Conservation (phyloP, 2,113 vertebrate genomes). For the Ginglymostoma cirratum region DNA sequence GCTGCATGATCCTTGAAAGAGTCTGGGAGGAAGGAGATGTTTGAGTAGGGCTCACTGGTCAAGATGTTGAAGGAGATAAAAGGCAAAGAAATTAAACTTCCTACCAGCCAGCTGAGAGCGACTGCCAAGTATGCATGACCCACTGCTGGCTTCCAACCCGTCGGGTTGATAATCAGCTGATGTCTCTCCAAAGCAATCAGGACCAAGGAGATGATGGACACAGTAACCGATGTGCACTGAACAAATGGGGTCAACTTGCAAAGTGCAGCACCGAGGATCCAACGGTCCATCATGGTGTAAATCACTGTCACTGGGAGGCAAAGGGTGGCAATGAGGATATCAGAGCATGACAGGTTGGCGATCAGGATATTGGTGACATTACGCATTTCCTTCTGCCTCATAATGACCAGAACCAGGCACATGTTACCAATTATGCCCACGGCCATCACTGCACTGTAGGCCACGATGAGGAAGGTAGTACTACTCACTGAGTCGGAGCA, state of each 20-base stretch:
- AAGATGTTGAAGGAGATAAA: slow-evolving; percentile 61
- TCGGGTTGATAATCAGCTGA: slow-evolving; percentile 64
- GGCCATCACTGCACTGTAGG: slow-evolving; percentile 59
- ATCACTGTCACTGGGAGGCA: slow-evolving; percentile 64
- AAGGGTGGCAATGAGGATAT: slow-evolving; percentile 63
- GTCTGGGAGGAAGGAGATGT: slow-evolving; percentile 56
- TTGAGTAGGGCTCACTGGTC: slow-evolving; percentile 58
- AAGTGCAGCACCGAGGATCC: slow-evolving; percentile 60
- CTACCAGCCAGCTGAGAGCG: slow-evolving; percentile 55
- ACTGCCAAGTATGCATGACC: slow-evolving; percentile 62
- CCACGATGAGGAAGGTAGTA: slow-evolving; percentile 58
- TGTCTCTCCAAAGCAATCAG: slow-evolving; percentile 64
- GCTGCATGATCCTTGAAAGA: slow-evolving; percentile 55
- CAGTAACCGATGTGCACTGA: slow-evolving; percentile 61
- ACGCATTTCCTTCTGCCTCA: slow-evolving; percentile 57
- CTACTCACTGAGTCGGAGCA: slow-evolving; percentile 56
- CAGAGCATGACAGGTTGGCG: slow-evolving; percentile 63
- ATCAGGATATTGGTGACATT: slow-evolving; percentile 68
- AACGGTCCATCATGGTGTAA: slow-evolving; percentile 66
- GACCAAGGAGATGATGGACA: slow-evolving; percentile 61
- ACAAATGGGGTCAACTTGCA: slow-evolving; percentile 63
- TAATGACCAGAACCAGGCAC: slow-evolving; percentile 60
- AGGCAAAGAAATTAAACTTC: slow-evolving; percentile 59
- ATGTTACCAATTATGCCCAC: slow-evolving; percentile 61
- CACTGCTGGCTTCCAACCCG: slow-evolving; percentile 58